Percentiles rank a stretch among this genome's conserved stretches.
phyloP scores from a whole-genome alignment of 2,888 invertebrate genomes.

The Drosophila colorata region DNA sequence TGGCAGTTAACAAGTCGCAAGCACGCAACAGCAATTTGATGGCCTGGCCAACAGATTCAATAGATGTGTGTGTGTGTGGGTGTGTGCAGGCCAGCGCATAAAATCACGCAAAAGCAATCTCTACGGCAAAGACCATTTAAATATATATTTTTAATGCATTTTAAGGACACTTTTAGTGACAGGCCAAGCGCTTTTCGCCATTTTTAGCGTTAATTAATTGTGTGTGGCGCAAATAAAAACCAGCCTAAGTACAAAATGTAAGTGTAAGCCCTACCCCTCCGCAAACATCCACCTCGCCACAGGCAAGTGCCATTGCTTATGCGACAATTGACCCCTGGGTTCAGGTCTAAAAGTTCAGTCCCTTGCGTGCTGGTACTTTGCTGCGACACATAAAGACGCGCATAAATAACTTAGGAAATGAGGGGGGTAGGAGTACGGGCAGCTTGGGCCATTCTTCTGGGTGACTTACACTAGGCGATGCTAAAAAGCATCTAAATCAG shows the following conservation, averaged over 20 bases:
- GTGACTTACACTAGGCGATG: conserved; percentile 28
- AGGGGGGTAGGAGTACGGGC: neutral
- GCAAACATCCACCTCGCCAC: no score
- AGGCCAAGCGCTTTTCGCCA: conserved; percentile 5
- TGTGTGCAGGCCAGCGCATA: conserved; percentile 5
- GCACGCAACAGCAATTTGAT: conserved; percentile 47
- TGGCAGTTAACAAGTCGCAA: conserved; percentile 41
- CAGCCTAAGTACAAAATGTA: conserved; percentile 8
- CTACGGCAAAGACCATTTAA: conserved; percentile 28
- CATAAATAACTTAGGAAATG: conserved; percentile 51
- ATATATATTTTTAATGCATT: conserved; percentile 38
- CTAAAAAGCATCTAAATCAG: conserved; percentile 38
- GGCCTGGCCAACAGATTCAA: conserved; percentile 27
- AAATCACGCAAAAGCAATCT: conserved; percentile 16
- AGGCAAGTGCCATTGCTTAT: conserved; percentile 19
- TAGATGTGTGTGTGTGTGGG: neutral
- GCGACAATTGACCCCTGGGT: conserved; percentile 59
- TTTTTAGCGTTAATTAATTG: conserved; percentile 53
- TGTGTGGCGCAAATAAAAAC: conserved; percentile 6
- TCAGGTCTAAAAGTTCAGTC: conserved; percentile 14
- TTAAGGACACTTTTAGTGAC: conserved; percentile 21
- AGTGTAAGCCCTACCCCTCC: neutral
- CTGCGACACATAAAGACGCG: conserved; percentile 49
- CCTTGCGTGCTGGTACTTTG: neutral
- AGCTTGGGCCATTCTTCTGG: conserved; percentile 9